Base-by-base conservation (phyloP, 2,113 vertebrate species). In the Scophthalmus maximus region DNA sequence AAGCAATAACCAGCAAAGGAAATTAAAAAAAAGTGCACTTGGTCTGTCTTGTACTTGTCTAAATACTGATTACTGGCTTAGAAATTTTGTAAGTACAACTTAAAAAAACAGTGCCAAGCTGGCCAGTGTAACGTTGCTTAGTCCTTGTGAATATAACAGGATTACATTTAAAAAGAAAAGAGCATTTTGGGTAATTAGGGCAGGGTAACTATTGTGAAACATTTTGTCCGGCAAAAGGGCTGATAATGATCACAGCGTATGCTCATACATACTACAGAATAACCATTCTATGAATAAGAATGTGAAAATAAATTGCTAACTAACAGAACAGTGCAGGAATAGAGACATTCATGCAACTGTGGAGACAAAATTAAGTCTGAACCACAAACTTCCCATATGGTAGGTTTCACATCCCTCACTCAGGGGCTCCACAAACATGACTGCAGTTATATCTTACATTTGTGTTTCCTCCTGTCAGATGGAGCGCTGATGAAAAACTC, bases 191-290 rank as follows among this genome's bases (percentile, higher is more conserved):
- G 36, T 79, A 84, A 80, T 71, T 82, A 76, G 87, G 76, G 47
- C 82, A 89, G 62, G 60, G 34, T 68, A 73, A 68, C 51, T 20
- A n/a, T 73, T 84, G 63, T 78, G 84, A 87, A 87, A 87, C 59
- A 22, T 29, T 75, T 26, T 44, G 9, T 44, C 46, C 67, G 46
- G 12, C 20, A 56, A 58, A 71, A 50, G 62, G 46, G 4, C 26
- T 18, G 8, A 64, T 5, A 42, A 9, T 57, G 34, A 61, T 34
- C 57, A 18, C 47, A 68, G 49, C n/a, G 74, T 12, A 3, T 52
- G 1, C 56, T 76, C 78, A 64, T 15, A 52, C 68, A 20, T 47
- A 61, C 8, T 5, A 52, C 10, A 29, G 9, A 22, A 68, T 25
- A 27, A 23, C 10, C 23, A 42, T 25, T 46, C 17, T 25, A 7